Evolutionary conservation across 2,113 vertebrate genomes (phyloP).

Genomic region (Chloroceryle aenea): DNA sequence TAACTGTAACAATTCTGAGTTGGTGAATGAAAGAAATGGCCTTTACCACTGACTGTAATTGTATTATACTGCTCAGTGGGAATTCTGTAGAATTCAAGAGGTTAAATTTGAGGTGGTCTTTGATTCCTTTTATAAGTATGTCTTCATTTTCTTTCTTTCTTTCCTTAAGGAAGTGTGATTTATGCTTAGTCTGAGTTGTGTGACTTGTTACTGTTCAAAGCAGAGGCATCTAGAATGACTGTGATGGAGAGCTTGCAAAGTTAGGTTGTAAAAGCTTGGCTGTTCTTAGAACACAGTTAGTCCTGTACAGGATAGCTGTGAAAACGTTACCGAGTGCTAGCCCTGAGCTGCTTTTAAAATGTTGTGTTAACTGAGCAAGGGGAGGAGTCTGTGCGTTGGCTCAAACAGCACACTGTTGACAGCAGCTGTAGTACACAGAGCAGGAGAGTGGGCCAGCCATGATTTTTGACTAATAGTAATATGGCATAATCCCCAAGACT

Average conservation of each 20-base stretch:
- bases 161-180: background rate
- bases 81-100: background rate
- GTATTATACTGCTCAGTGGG: background rate
- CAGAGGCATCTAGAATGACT: background rate
- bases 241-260: background rate
- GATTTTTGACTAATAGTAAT: background rate
- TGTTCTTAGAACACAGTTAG: background rate
- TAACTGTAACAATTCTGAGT: background rate
- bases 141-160: background rate
- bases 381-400: background rate
- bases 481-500: background rate
- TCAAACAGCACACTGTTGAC: background rate
- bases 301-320: background rate
- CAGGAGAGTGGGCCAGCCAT: background rate
- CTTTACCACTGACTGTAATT: background rate
- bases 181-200: background rate
- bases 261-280: background rate
- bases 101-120: background rate
- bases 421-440: background rate
- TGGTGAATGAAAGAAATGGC: background rate
- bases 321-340: background rate
- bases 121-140: background rate
- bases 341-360: background rate
- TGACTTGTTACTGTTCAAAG: background rate
- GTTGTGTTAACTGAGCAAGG: background rate